phyloP scores from a whole-genome alignment of 2,797 vertebrate species.

The Falco berigora region DNA sequence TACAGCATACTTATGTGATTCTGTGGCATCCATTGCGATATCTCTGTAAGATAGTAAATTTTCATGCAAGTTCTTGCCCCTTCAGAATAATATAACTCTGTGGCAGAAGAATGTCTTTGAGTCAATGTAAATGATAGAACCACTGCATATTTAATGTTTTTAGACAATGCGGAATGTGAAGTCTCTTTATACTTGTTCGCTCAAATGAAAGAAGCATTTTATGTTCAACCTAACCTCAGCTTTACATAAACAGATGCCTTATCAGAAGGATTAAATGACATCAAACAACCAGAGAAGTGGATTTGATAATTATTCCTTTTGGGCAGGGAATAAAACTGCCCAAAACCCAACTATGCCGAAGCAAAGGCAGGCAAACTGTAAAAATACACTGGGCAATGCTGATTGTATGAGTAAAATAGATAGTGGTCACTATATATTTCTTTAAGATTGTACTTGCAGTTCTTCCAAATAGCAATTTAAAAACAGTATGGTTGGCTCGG shows the following conservation, averaged over 20 bases:
- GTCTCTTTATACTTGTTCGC: not conserved
- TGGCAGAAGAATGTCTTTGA: not conserved
- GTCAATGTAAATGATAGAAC: rapidly evolving
- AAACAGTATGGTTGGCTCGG: rapidly evolving
- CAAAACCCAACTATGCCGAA: not conserved
- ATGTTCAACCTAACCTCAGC: rapidly evolving
- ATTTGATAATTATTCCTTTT: not conserved
- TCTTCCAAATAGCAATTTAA: not conserved
- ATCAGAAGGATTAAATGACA: not conserved
- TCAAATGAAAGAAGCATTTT: not conserved
- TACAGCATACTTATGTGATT: not conserved
- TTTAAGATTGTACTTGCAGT: rapidly evolving
- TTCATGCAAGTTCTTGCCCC: not conserved
- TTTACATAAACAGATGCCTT: too few relatives aligned
- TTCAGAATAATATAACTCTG: not conserved
- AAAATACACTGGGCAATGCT: rapidly evolving
- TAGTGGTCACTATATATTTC: rapidly evolving
- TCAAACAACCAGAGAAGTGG: not conserved
- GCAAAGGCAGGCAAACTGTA: not conserved
- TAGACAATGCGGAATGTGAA: not conserved
- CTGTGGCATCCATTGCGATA: not conserved
- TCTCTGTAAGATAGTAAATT: not conserved
- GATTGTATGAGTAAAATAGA: not conserved
- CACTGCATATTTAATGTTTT: rapidly evolving
- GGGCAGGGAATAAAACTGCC: not conserved